Evolutionary conservation across 2,797 vertebrate genomes (phyloP).

Genomic region (Urocyon cinereoargenteus): DNA sequence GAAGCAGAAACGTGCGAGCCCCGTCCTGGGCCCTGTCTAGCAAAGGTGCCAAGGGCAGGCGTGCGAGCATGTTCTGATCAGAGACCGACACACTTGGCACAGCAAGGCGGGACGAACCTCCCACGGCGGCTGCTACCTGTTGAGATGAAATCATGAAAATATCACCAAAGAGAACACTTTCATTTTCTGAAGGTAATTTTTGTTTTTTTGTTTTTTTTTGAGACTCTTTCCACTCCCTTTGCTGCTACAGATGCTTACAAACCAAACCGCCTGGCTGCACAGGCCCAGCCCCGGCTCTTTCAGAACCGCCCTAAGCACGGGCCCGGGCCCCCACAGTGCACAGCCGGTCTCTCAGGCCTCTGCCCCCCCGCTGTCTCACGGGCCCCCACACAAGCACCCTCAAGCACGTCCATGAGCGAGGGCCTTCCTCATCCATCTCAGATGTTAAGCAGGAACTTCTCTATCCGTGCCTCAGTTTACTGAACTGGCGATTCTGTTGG

Average conservation of each 20-base stretch:
- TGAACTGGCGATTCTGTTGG: rapidly evolving
- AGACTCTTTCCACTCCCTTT: neutral
- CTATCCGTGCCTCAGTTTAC: neutral
- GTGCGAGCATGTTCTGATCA: neutral
- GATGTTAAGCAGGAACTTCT: neutral
- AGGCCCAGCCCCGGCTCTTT: neutral
- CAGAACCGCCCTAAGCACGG: neutral
- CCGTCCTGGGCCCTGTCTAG: too few relatives aligned
- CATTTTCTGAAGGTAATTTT: neutral
- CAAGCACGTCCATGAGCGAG: rapidly evolving
- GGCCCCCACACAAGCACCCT: rapidly evolving
- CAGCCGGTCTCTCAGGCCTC: neutral
- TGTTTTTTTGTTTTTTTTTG: neutral
- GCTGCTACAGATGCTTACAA: neutral
- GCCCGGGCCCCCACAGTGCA: rapidly evolving
- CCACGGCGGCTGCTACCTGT: neutral
- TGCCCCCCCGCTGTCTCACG: rapidly evolving
- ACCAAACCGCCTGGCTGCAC: too few relatives aligned
- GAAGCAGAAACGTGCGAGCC: neutral
- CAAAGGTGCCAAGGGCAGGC: neutral
- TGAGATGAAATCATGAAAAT: neutral
- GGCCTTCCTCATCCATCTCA: neutral
- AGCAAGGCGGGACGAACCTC: neutral
- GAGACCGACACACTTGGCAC: neutral
- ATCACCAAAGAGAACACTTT: neutral